These are phyloP conservation scores for Nannoperca australis DNA, from an alignment of 2,797 vertebrate species.

Conservation along the genomic window DNA sequence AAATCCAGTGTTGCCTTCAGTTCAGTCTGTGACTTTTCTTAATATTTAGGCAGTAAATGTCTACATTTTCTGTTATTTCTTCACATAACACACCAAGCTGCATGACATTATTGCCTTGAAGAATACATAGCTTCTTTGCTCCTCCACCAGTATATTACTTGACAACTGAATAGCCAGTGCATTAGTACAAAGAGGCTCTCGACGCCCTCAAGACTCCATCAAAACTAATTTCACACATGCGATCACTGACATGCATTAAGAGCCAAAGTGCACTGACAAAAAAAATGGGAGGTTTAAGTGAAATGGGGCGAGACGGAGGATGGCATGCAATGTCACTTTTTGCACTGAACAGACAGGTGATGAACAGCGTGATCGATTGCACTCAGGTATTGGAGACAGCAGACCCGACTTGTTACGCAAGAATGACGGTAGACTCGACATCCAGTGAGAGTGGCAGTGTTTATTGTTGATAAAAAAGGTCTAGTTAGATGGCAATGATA, in stretches of 20 bases:
- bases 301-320: conserved; percentile 37
- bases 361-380: conserved; percentile 34
- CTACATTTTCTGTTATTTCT: not conserved
- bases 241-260: conserved; percentile 25
- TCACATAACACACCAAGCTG: not conserved
- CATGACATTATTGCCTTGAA: not conserved
- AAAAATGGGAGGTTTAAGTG: conserved; percentile 7
- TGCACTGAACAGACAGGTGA: conserved; percentile 32
- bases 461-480: conserved; percentile 13
- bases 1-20: not conserved
- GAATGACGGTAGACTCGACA: conserved; percentile 26
- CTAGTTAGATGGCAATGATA: not conserved
- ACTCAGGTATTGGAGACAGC: conserved; percentile 25
- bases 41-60: conserved; percentile 12
- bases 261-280: conserved; percentile 6
- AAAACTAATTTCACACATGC: conserved; percentile 37
- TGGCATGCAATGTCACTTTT: conserved; percentile 22
- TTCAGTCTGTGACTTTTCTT: not conserved
- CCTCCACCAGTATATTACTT: not conserved
- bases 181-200: not conserved
- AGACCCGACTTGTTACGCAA: conserved; percentile 19
- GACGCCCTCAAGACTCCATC: conserved; percentile 9
- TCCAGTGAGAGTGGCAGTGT: conserved; percentile 15
- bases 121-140: not conserved
- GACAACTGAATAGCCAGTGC: not conserved